These are phyloP conservation scores for Hippopotamus amphibius DNA, from an alignment of 2,113 vertebrate genomes.

Conservation along the genomic window DNA sequence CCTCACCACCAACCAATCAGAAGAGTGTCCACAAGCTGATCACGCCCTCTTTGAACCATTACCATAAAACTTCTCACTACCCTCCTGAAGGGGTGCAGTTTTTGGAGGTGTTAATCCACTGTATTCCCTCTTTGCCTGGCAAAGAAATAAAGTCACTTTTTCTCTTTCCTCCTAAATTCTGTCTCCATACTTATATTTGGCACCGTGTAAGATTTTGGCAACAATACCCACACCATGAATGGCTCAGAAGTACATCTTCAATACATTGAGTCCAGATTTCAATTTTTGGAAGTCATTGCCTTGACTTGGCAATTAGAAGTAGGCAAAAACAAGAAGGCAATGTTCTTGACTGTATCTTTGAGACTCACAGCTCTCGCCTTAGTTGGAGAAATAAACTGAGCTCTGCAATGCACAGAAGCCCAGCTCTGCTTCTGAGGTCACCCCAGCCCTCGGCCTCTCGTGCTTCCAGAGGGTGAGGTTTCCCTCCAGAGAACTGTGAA, in stretches of 20 bases:
- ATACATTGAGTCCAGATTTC: background rate
- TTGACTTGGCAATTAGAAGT: background rate
- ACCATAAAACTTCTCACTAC: no score
- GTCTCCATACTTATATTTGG: no score
- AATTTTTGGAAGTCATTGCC: background rate
- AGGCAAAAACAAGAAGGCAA: background rate
- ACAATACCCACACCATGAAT: background rate
- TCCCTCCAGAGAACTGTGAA: constrained; percentile 61
- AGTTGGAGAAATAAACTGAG: background rate
- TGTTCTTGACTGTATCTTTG: background rate
- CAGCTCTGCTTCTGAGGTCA: background rate
- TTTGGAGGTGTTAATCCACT: no score
- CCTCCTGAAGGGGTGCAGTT: no score
- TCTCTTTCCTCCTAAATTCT: no score
- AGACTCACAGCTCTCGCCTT: background rate
- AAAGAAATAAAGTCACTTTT: no score
- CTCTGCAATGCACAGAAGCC: background rate
- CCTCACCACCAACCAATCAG: no score
- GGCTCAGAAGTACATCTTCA: background rate
- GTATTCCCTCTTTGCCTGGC: no score
- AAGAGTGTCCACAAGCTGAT: no score
- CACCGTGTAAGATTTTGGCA: no score
- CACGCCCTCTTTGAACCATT: no score
- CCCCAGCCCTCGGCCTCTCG: background rate
- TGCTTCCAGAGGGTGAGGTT: constrained; percentile 36